Base-by-base conservation (phyloP, 1,140 invertebrate genomes). In the Papilio helenus region DNA sequence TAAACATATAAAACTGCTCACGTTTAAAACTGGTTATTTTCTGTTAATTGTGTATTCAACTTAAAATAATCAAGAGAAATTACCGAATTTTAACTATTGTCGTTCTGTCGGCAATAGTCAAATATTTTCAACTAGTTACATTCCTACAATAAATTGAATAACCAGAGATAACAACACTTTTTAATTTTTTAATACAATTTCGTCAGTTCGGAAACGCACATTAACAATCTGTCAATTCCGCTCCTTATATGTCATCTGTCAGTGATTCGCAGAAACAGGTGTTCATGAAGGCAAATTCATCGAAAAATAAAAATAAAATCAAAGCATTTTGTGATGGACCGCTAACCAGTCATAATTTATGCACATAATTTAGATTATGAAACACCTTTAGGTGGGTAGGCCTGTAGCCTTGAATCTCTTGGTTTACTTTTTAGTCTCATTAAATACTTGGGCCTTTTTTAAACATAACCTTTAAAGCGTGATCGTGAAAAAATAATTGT, bases 361-460 rank as follows among this genome's bases (percentile, higher is more conserved):
- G 51, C 51, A n/a, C 51, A 55, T 55, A 55, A 55, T 55, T 55
- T 55, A 20, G 51, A 55, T 55, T 55, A 55, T 55, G 51, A 55
- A 55, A 55, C 51, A 55, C 51, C 51, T 55, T 55, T 55, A 55
- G 51, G 51, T 55, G n/a, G 51, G 51, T n/a, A 55, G 51, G 23
- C 61, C 3, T 5, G 61, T 16, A 68, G 26, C 61, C 61, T 68
- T 68, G 61, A 16, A 29, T 68, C 61, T 20, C 20, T 68, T 34
- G 61, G 14, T 68, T 29, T 29, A 68, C 61, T 68, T 68, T 68
- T 34, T 68, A 4, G 26, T 68, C 61, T 68, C 61, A 68, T 68
- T 68, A 29, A 68, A 68, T 68, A 68, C 61, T 68, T 68, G 23
- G 14, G 61, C 26, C 61, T 68, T 68, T 68, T 58, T 68, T 34